Base-by-base conservation (phyloP, 2,113 vertebrate species). In the Sorex araneus region DNA sequence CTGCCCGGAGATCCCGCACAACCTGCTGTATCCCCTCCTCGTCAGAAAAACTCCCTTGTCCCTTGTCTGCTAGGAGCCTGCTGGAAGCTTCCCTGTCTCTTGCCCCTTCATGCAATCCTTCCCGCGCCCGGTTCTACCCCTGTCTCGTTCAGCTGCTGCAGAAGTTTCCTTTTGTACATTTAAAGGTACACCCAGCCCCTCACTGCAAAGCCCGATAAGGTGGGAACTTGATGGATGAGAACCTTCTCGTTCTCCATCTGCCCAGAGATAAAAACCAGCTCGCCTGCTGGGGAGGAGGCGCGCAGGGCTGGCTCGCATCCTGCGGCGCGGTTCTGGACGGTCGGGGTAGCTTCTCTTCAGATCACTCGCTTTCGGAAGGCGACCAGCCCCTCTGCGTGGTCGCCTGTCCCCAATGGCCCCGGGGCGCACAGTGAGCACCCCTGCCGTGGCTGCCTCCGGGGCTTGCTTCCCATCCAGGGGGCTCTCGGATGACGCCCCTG, bases 141-240 rank as follows among this genome's bases (percentile, higher is more conserved):
- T n/a, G 3, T 54, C 15, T 54, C 4, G 4, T 19, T 19, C 54
- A 54, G 13, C 50, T 54, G 25, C 34, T 30, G 18, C 64, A 6
- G 40, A 69, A 12, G 19, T 34, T n/a, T 50, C 23, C 28, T 30
- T 30, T 84, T 95, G 87, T 93, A 34, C 92, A 79, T 96, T 94
- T 94, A 89, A 95, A 95, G 88, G 94, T 89, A 87, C 30, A 71
- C 87, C 1, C 77, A 95, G 80, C 23, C 47, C 64, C 87, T 96
- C 83, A 47, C 77, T 54, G 87, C 3, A 50, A 95, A 90, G 74
- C 84, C 60, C 27, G 96, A 75, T 74, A 81, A 71, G 71, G 66
- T 94, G 0, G 18, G 85, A 92, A 96, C 89, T 47, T 95, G 57
- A 9, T 94, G 89, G 63, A 96, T 95, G 96, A 92, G 89, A 87